These are phyloP conservation scores for Drosophila setosimentum DNA, from an alignment of 2,888 invertebrate species.

Conservation along the genomic window DNA sequence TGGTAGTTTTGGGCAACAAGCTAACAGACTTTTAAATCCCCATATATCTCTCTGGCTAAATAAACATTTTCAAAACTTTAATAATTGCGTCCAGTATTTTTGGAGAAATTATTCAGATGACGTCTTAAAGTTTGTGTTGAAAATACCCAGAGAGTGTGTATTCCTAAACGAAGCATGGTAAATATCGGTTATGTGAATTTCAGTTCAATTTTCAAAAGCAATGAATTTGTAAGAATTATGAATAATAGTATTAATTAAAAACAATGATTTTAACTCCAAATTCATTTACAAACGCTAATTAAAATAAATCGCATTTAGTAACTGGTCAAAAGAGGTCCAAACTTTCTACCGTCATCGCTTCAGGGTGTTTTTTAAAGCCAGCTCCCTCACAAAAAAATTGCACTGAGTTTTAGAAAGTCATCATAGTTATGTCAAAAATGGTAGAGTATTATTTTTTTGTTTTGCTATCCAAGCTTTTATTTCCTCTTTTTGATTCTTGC, in stretches of 20 bases:
- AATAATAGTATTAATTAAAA: neutral
- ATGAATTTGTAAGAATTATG: neutral
- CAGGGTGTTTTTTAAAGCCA: neutral
- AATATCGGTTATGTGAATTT: neutral
- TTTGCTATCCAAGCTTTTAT: neutral
- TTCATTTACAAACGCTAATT: neutral
- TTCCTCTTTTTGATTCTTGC: neutral
- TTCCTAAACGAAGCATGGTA: neutral
- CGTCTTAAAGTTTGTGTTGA: neutral
- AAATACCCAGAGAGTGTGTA: neutral
- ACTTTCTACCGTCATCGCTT: neutral
- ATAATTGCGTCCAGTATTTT: conserved; percentile 17
- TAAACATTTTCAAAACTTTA: conserved; percentile 33
- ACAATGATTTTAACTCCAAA: neutral
- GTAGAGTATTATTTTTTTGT: neutral
- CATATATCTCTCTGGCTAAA: conserved; percentile 13
- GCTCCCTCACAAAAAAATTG: neutral
- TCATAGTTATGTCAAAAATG: neutral
- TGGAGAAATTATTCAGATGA: conserved; percentile 28
- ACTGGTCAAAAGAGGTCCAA: neutral
- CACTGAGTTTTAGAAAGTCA: neutral
- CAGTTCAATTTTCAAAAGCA: neutral
- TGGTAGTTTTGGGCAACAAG: conserved; percentile 7
- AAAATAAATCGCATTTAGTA: too few relatives aligned
- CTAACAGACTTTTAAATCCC: conserved; percentile 22